These are phyloP conservation scores for Pygoscelis antarcticus DNA, from an alignment of 2,113 vertebrate genomes.

Conservation along the genomic window DNA sequence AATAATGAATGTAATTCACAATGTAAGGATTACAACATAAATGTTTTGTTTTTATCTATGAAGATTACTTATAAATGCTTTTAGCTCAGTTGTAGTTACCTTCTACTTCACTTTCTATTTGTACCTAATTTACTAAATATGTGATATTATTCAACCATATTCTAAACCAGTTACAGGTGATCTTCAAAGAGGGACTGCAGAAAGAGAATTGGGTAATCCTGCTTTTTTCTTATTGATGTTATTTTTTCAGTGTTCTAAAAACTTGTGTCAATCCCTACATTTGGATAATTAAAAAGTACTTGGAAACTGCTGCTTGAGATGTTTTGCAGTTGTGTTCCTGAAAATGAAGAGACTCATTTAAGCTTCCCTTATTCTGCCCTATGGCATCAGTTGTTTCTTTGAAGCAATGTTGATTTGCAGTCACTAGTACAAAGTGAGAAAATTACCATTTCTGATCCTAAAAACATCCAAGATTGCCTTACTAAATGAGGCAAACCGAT, in stretches of 20 bases:
- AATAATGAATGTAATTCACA: background rate
- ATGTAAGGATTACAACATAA: background rate
- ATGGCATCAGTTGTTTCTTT: background rate
- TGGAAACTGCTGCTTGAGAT: background rate
- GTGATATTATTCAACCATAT: background rate
- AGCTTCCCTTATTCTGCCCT: background rate
- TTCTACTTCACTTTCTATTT: background rate
- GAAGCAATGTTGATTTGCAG: background rate
- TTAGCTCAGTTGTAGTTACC: background rate
- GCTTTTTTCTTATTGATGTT: background rate
- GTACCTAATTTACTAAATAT: background rate
- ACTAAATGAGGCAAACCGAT: background rate
- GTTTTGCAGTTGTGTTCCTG: background rate
- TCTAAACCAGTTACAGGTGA: background rate
- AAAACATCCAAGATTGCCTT: background rate
- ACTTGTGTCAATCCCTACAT: background rate
- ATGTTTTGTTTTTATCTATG: background rate
- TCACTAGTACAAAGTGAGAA: background rate
- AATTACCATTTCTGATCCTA: background rate
- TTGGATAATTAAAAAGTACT: background rate
- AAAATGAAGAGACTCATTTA: background rate
- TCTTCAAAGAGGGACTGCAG: background rate
- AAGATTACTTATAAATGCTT: background rate
- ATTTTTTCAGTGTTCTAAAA: background rate
- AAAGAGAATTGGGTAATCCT: background rate